Base-by-base conservation (phyloP, 2,888 invertebrate species). In the Endotricha flammealis region DNA sequence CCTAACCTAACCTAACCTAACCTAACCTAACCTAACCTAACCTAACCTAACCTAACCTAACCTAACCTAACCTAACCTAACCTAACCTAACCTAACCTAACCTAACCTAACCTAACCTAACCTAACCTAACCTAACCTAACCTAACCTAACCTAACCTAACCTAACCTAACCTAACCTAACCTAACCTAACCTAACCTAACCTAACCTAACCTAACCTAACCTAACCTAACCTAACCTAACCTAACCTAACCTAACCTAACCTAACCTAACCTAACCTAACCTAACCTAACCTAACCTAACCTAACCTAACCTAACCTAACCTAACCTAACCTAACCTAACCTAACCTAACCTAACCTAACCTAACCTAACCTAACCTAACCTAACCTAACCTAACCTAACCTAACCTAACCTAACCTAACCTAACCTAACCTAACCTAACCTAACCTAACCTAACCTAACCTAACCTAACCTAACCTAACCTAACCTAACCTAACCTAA, bases 121-220 rank as follows among this genome's bases (percentile, higher is more conserved):
- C 37, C 37, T 37, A 37, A 39, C 43, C 40, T 34, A 41, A 41
- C 41, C 41, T 41, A 42, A 45, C 41, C 44, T 45, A 45, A 45
- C 44, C 41, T 41, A 45, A 45, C 44, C 44, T 45, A 45, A 46
- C 46, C 46, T 46, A 46, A 46, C 46, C 46, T 46, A 46, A 46
- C 46, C 44, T 41, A 44, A 41, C 44, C 44, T 39, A 44, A 44
- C 44, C 44, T 44, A 44, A 44, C 42, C n/a, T 38, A 34, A 38
- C 38, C 32, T 28, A 36, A n/a, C 43, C 41, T 39, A 41, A 41
- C 41, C 42, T 42, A 41, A 43, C 39, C 37, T 39, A 41, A 43
- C 42, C 42, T 38, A 40, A 41, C 41, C 38, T 39, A 43, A 44
- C 41, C 43, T 46, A 44, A 44, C 43, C 43, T 44, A 46, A 43